A percentile compares a stretch with the other conserved stretches of the same genome.
These are phyloP conservation scores for Hozukius guyotensis DNA, from an alignment of 2,797 vertebrate genomes.

Conservation along the genomic window DNA sequence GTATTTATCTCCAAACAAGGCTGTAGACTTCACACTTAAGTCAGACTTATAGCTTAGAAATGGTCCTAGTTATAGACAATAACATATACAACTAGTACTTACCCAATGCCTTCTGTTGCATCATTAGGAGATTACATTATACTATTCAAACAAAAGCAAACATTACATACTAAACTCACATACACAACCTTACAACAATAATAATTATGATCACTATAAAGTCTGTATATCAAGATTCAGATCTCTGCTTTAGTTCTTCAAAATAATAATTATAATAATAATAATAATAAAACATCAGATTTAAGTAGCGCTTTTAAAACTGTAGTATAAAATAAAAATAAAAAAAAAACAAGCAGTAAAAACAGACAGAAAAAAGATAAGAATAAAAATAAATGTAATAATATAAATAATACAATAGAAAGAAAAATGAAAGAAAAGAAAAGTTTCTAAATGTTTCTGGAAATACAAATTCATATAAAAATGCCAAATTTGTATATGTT, in stretches of 20 bases:
- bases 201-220: background rate
- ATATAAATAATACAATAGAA: rapidly evolving
- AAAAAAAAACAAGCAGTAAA: too few relatives aligned
- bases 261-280: too few relatives aligned
- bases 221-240: background rate
- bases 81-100: background rate
- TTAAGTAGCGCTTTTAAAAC: too few relatives aligned
- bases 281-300: too few relatives aligned
- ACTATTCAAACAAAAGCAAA: background rate
- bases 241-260: background rate
- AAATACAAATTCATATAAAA: background rate
- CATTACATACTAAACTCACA: background rate
- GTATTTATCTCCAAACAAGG: background rate
- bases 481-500: background rate
- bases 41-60: background rate
- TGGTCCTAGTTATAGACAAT: background rate
- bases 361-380: too few relatives aligned
- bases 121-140: background rate
- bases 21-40: background rate
- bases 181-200: background rate
- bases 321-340: too few relatives aligned
- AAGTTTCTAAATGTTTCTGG: background rate
- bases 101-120: background rate
- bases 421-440: too few relatives aligned
- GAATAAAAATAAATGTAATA: too few relatives aligned